Percentiles rank a stretch among this genome's conserved stretches.
Conservation (phyloP, 2,888 invertebrate species). For the Fissipunctia ypsillon region DNA sequence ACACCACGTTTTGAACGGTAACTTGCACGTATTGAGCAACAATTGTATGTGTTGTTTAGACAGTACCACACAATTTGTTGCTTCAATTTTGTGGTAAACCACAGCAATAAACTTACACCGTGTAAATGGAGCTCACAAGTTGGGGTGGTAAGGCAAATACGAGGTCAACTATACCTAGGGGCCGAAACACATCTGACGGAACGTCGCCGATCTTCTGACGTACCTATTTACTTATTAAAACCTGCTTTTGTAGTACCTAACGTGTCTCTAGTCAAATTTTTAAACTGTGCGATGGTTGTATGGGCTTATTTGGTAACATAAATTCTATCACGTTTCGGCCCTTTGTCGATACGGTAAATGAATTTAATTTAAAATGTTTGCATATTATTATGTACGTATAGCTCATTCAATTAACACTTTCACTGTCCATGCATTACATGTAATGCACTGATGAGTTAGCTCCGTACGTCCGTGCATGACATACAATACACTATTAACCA, state of each 20-base stretch:
- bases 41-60: too few species aligned
- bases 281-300: neutral
- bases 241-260: neutral
- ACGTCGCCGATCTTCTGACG: neutral
- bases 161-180: neutral
- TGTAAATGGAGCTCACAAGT: neutral
- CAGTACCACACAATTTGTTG: too few species aligned
- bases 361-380: neutral
- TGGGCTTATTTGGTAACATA: neutral
- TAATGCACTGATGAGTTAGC: too few species aligned
- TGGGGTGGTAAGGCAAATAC: neutral
- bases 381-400: neutral
- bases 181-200: neutral
- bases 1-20: neutral
- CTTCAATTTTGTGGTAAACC: too few species aligned
- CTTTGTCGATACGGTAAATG: neutral
- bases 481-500: too few species aligned
- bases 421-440: too few species aligned
- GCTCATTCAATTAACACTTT: neutral
- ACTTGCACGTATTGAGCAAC: neutral
- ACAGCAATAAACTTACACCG: neutral
- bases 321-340: neutral
- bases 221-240: neutral
- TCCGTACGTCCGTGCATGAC: too few species aligned
- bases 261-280: neutral